Evolutionary conservation across 2,797 vertebrate genomes (phyloP).

Genomic region (Chelmon rostratus): DNA sequence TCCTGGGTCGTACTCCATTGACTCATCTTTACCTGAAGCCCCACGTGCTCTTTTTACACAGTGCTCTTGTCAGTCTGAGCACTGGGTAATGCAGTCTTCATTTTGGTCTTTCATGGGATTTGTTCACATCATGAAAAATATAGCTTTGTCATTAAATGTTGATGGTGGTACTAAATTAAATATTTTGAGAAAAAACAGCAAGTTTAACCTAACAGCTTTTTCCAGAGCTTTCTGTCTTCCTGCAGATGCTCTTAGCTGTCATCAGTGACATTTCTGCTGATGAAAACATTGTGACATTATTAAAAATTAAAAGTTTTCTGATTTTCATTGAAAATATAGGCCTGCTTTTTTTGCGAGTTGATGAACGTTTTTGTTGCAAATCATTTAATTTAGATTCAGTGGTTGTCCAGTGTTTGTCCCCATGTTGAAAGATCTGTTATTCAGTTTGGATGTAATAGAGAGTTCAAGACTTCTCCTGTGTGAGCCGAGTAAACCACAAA

Average conservation of each 20-base stretch:
- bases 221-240: not conserved
- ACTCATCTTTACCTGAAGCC: not conserved
- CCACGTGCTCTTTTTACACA: not conserved
- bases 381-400: not conserved
- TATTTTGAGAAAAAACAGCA: too few species aligned
- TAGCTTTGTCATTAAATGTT: not conserved
- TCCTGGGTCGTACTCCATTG: not conserved
- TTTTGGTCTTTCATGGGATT: not conserved
- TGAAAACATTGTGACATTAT: not conserved
- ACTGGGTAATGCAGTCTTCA: not conserved
- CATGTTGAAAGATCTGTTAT: not conserved
- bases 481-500: conserved; percentile 40
- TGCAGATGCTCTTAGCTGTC: too few species aligned
- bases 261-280: not conserved
- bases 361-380: not conserved
- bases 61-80: not conserved
- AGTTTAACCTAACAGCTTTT: not conserved
- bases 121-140: not conserved
- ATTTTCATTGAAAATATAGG: not conserved
- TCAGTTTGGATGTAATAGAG: not conserved
- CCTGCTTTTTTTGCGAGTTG: not conserved
- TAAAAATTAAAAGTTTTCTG: not conserved
- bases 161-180: not conserved
- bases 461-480: not conserved
- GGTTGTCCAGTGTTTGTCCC: not conserved